phyloP scores from a whole-genome alignment of 2,113 vertebrate genomes.

The Pithys albifrons region DNA sequence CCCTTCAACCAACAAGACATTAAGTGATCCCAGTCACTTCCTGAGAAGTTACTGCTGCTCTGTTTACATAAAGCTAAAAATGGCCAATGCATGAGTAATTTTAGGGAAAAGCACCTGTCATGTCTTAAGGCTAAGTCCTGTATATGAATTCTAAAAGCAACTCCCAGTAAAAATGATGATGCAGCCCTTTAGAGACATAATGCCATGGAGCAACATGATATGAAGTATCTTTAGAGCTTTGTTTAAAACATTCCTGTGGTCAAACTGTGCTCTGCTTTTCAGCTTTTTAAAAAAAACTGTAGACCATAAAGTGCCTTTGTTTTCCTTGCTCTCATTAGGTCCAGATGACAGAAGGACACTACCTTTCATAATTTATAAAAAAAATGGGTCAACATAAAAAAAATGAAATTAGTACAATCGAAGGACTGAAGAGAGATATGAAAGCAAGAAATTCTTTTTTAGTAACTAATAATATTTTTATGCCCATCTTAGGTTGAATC shows the following conservation, averaged over 20 bases:
- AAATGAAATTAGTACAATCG: rapidly evolving
- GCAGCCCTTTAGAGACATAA: not conserved
- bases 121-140: not conserved
- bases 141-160: not conserved
- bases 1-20: not conserved
- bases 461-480: not conserved
- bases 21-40: not conserved
- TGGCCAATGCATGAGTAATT: not conserved
- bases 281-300: not conserved
- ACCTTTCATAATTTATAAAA: not conserved
- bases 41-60: not conserved
- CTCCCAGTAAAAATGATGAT: not conserved
- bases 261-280: not conserved
- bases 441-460: not conserved
- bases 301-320: not conserved
- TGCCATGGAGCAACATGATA: not conserved
- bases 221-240: not conserved
- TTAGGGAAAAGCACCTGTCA: not conserved
- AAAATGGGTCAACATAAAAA: rapidly evolving
- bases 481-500: not conserved
- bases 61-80: conserved; percentile 1
- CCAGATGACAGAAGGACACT: not conserved
- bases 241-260: not conserved
- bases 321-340: not conserved
- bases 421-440: not conserved